Evolutionary conservation across 2,888 invertebrate species (phyloP).

Genomic region (Aphodius granarius): DNA sequence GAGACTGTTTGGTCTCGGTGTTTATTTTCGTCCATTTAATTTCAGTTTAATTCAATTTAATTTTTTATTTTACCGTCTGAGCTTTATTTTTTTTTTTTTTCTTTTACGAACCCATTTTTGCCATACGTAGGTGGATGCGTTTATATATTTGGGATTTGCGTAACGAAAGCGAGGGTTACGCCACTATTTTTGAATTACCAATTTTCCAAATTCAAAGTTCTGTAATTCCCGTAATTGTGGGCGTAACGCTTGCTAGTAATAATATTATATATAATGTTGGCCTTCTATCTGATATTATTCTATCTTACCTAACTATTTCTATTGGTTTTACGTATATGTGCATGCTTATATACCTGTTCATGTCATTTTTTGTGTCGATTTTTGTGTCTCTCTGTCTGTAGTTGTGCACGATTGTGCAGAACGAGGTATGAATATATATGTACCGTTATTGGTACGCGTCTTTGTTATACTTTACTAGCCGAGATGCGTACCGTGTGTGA

Average conservation of each 20-base stretch:
- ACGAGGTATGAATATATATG: conserved; percentile 29
- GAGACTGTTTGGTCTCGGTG: conserved; percentile 52
- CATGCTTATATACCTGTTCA: conserved; percentile 43
- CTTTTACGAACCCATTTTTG: conserved; percentile 43
- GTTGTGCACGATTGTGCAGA: conserved; percentile 27
- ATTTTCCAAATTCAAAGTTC: neutral
- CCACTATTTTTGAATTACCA: no score
- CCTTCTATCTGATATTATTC: conserved; percentile 54
- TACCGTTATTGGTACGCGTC: neutral
- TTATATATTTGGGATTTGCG: conserved; percentile 45
- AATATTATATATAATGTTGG: conserved; percentile 50
- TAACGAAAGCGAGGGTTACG: conserved; percentile 21
- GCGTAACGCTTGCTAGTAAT: conserved; percentile 32
- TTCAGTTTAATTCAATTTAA: conserved; percentile 24
- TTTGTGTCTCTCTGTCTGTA: conserved; percentile 24
- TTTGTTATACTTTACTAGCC: neutral
- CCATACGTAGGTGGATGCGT: conserved; percentile 47
- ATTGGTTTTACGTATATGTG: conserved; percentile 43
- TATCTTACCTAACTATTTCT: conserved; percentile 50
- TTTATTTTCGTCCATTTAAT: conserved; percentile 36
- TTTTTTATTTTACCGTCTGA: conserved; percentile 43
- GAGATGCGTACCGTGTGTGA: neutral
- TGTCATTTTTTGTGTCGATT: conserved; percentile 11
- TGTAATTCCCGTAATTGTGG: neutral
- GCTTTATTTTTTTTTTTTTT: conserved; percentile 39